Evolutionary conservation across 2,888 invertebrate species (phyloP).

Genomic region (Drosophila kanekoi): DNA sequence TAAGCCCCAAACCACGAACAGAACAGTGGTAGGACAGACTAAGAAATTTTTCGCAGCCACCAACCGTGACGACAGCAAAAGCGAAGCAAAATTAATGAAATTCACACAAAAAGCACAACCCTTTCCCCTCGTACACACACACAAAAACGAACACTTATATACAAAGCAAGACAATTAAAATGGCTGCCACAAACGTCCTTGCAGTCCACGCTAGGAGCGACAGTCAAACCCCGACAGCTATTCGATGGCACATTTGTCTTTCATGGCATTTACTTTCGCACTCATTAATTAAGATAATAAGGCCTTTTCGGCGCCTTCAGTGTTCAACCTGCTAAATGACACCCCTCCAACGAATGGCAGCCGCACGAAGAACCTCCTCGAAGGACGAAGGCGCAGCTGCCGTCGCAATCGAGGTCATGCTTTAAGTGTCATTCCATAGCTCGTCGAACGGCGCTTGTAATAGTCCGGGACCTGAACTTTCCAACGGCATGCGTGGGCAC

Average conservation of each 20-base stretch:
- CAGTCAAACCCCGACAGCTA: neutral
- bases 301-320: slow-evolving; percentile 76
- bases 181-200: slow-evolving; percentile 74
- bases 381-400: slow-evolving; percentile 12
- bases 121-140: neutral
- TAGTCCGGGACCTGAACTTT: slow-evolving; percentile 45
- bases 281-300: slow-evolving; percentile 82
- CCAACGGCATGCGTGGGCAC: slow-evolving; percentile 45
- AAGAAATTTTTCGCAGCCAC: slow-evolving; percentile 64
- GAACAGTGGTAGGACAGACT: slow-evolving; percentile 53
- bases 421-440: slow-evolving; percentile 54
- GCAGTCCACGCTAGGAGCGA: slow-evolving; percentile 50
- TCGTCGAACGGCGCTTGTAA: slow-evolving; percentile 10
- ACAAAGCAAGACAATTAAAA: slow-evolving; percentile 68
- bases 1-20: slow-evolving; percentile 63
- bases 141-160: neutral
- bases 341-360: slow-evolving; percentile 26
- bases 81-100: slow-evolving; percentile 75
- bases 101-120: slow-evolving; percentile 48
- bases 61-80: slow-evolving; percentile 48
- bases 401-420: slow-evolving; percentile 2
- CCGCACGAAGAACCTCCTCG: slow-evolving; percentile 20
- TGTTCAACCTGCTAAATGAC: slow-evolving; percentile 67
- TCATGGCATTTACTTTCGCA: slow-evolving; percentile 76
- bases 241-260: slow-evolving; percentile 70